Percentiles rank a stretch among this genome's conserved stretches.
phyloP scores from a whole-genome alignment of 2,113 vertebrate species.

The Cebidichthys violaceus region DNA sequence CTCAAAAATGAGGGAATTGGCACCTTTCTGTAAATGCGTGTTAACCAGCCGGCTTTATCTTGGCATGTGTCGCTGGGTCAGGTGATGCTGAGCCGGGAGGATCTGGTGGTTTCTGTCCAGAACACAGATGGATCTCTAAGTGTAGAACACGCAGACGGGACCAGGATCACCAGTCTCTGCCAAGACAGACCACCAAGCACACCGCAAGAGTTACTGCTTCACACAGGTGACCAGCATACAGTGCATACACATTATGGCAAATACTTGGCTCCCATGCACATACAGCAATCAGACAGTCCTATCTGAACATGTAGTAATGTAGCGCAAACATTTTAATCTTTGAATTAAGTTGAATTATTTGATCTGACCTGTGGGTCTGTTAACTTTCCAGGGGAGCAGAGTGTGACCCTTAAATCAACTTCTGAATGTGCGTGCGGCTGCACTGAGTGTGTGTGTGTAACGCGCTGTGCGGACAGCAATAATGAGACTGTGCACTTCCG shows the following conservation, averaged over 20 bases:
- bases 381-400: slow-evolving; percentile 50
- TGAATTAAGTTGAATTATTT: background rate
- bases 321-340: slow-evolving; percentile 54
- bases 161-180: slow-evolving; percentile 90
- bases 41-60: background rate
- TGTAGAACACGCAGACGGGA: slow-evolving; percentile 95
- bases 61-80: slow-evolving; percentile 58
- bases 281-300: background rate
- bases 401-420: slow-evolving; percentile 18
- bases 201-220: slow-evolving; percentile 3
- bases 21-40: background rate
- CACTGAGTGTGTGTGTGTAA: slow-evolving; percentile 29
- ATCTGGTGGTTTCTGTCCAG: slow-evolving; percentile 87
- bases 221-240: slow-evolving; percentile 28
- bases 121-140: slow-evolving; percentile 81
- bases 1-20: background rate
- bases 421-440: slow-evolving; percentile 12
- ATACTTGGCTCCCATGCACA: background rate
- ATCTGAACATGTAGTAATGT: background rate
- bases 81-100: slow-evolving; percentile 91
- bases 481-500: background rate
- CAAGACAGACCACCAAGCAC: slow-evolving; percentile 70
- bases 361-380: slow-evolving; percentile 3
- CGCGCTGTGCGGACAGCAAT: slow-evolving; percentile 4
- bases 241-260: background rate